Base-by-base conservation (phyloP, 1,140 invertebrate genomes). In the Bombus fervidus region DNA sequence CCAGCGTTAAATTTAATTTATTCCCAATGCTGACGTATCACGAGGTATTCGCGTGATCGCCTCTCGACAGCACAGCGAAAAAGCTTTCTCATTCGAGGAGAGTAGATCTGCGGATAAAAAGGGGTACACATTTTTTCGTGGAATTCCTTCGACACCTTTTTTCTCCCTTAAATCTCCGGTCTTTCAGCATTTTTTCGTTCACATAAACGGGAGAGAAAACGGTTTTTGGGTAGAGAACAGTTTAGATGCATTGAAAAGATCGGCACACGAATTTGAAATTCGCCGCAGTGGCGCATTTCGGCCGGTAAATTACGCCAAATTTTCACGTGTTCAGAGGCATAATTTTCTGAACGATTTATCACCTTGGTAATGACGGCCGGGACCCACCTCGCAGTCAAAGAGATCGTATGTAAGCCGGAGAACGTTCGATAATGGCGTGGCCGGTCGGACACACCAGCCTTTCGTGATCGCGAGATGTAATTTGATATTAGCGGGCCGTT, bases 391-490 rank as follows among this genome's bases (percentile, higher is more conserved):
- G 0, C 3, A 28, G n/a, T 75, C 57, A 66, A 66, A 75, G 39
- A 66, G 72, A 74, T 82, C 59, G 71, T 43, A 75, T n/a, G 28
- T 47, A 82, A 10, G 75, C 43, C n/a, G 64, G 13, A 28, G 53
- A 83, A 77, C 73, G 62, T 34, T 77, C 64, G 73, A 77, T 83
- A 77, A 83, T 83, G 59, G 41, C 71, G 72, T 6, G 12, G 34
- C 25, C 18, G 47, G 18, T 8, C 47, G 53, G 34, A 47, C 47
- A 43, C 53, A 37, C 8, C 37, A n/a, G 39, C 31, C 25, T 84
- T 84, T 80, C 83, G 66, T 79, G 76, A 68, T 85, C 57, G 78
- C 43, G 57, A 81, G 28, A 53, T 78, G 78, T 74, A 81, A 81
- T 85, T 85, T 73, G 72, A 69, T 69, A 80, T 84, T 72, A 79